Evolutionary conservation across 2,888 invertebrate genomes (phyloP), one percentile per base, ranked within the genome.

Genomic region (Heliconius ismenius): DNA sequence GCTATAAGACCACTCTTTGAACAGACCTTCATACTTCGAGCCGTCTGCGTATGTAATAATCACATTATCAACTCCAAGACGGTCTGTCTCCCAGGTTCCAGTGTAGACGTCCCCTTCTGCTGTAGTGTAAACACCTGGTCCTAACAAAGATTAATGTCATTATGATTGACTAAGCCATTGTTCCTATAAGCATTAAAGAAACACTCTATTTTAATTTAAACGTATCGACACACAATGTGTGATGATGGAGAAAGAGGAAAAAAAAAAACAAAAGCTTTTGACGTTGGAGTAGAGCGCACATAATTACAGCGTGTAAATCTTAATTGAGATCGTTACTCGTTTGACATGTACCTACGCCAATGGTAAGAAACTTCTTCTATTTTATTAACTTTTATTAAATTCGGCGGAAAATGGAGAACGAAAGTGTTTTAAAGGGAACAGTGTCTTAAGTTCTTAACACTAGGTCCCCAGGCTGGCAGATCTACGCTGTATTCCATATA

Each of bases 31-130:
- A 83, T 93, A 96, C 81, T 85, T 87, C 6, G 93, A 90, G 10
- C 93, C 93, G 82, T 95, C 95, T 1, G 85, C 86, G 83, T 89
- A 95, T 1, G 86, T 83, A 64, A 95, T 89, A 21, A 80, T 83
- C 1, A 90, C 88, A 24, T 86, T 87, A 54, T 89, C 89, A 72
- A 78, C 88, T 0, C 88, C 87, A 4, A 96, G 86, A 73, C 90
- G 90, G 83, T 96, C 96, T 18, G 88, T 84, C 0, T 94, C 92
- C 96, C 96, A 96, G 4, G 82, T 81, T 10, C 95, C 95, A 36
- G 87, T 83, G 84, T 96, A 96, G 0, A 83, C 83, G 81, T 96
- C 95, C 0, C 95, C 95, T 82, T 96, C 95, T 9, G 93, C 93
- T 1, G 96, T 95, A 4, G 83, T 91, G 81, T 96, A 96, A 18